Evolutionary conservation across 2,797 vertebrate genomes (phyloP).

Genomic region (Arnoldichthys spilopterus): DNA sequence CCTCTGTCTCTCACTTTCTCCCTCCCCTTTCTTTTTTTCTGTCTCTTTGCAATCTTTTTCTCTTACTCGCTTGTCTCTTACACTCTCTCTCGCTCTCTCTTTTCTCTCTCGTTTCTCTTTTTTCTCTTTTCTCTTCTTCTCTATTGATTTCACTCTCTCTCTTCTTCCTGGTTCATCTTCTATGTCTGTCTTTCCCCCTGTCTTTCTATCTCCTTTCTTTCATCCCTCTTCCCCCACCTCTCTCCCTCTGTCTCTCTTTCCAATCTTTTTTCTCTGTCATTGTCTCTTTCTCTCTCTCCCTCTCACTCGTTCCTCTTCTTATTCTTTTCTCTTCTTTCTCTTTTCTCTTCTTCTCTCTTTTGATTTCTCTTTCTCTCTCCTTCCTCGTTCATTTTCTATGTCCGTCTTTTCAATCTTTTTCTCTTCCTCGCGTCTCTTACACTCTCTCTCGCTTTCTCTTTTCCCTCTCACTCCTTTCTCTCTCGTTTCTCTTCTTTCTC

Average conservation of each 20-base stretch:
- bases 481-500: too few species aligned
- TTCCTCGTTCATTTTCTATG: too few species aligned
- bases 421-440: conserved; percentile 40
- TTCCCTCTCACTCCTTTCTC: background rate
- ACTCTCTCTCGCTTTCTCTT: conserved; percentile 50
- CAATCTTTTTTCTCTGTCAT: background rate
- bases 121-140: background rate
- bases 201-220: background rate
- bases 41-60: too few species aligned
- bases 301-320: background rate
- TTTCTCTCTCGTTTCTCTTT: too few species aligned
- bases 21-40: too few species aligned
- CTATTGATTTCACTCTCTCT: background rate
- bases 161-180: background rate
- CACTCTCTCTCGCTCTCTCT: background rate
- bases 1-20: conserved; percentile 57
- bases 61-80: background rate
- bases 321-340: background rate
- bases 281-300: background rate
- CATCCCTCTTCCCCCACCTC: background rate
- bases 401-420: too few species aligned
- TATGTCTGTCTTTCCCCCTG: background rate
- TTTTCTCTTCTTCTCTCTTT: background rate
- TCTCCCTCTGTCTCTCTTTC: background rate
- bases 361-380: too few species aligned